Percentiles rank a stretch among this genome's conserved stretches.
These are phyloP conservation scores for Scaptomyza tumidula DNA, from an alignment of 2,888 invertebrate genomes.

Conservation along the genomic window DNA sequence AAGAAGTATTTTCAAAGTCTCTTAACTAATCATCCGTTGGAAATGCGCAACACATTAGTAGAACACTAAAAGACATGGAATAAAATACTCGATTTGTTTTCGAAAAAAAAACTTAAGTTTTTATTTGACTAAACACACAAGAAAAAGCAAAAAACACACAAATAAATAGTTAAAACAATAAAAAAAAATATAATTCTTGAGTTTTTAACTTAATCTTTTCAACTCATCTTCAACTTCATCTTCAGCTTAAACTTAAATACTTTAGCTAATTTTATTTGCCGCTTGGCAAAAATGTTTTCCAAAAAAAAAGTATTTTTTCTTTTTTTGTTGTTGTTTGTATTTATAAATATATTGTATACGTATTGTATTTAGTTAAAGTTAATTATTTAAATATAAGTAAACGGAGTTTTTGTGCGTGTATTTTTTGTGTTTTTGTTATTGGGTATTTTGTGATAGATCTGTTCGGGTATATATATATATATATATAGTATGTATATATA, in stretches of 20 bases:
- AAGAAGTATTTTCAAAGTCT: neutral
- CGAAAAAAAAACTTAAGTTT: conserved; percentile 66
- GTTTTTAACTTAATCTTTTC: conserved; percentile 29
- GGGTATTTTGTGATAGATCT: conserved; percentile 27
- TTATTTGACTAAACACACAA: conserved; percentile 78
- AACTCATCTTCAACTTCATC: conserved; percentile 7
- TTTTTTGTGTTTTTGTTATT: conserved; percentile 6
- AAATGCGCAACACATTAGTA: neutral
- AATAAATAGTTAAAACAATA: conserved; percentile 70
- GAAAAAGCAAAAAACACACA: conserved; percentile 64
- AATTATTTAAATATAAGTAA: conserved; percentile 17
- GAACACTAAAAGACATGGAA: neutral
- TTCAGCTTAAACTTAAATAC: conserved; percentile 56
- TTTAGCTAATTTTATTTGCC: conserved; percentile 72
- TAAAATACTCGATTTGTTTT: conserved; percentile 33
- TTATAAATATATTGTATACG: conserved; percentile 9
- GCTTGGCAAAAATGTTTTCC: conserved; percentile 55
- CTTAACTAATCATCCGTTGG: neutral
- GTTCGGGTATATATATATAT: conserved; percentile 23
- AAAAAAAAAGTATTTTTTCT: conserved; percentile 13
- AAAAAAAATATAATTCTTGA: conserved; percentile 30
- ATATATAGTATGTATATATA: no score
- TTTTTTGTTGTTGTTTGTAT: neutral
- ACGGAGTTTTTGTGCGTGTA: conserved; percentile 25
- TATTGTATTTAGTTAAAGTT: conserved; percentile 18